Conservation (phyloP, 2,888 invertebrate genomes). For the Bombyx huttoni region DNA sequence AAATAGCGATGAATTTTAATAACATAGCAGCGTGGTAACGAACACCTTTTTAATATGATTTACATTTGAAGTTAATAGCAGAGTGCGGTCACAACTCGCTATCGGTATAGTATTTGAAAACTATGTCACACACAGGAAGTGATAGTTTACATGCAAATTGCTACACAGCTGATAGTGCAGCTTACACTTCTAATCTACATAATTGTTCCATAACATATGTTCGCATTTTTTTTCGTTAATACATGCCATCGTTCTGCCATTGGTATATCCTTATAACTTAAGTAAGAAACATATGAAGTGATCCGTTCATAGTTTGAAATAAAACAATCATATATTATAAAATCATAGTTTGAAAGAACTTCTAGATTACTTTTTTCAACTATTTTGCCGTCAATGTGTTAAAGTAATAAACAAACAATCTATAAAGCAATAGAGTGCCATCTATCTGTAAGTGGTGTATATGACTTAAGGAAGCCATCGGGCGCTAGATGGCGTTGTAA, state of each 20-base stretch:
- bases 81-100: not conserved
- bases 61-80: not conserved
- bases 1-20: too few species aligned
- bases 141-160: conserved; percentile 46
- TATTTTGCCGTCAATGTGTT: too few species aligned
- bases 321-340: not conserved
- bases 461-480: conserved; percentile 28
- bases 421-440: conserved; percentile 15
- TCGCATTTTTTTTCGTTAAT: not conserved
- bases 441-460: conserved; percentile 19
- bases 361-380: too few species aligned
- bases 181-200: conserved; percentile 13
- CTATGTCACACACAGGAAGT: conserved; percentile 53
- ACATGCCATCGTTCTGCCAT: not conserved
- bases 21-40: too few species aligned
- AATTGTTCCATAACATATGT: conserved; percentile 8
- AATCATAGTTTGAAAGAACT: too few species aligned
- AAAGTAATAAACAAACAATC: too few species aligned
- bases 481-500: conserved; percentile 29
- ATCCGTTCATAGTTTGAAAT: not conserved
- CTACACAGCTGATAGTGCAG: conserved; percentile 13
- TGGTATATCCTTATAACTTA: not conserved
- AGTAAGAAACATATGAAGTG: too few species aligned
- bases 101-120: conserved; percentile 39
- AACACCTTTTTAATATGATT: too few species aligned